Percentiles rank a stretch among this genome's conserved stretches.
Conservation (phyloP, 2,113 vertebrate genomes). For the Daboia siamensis region DNA sequence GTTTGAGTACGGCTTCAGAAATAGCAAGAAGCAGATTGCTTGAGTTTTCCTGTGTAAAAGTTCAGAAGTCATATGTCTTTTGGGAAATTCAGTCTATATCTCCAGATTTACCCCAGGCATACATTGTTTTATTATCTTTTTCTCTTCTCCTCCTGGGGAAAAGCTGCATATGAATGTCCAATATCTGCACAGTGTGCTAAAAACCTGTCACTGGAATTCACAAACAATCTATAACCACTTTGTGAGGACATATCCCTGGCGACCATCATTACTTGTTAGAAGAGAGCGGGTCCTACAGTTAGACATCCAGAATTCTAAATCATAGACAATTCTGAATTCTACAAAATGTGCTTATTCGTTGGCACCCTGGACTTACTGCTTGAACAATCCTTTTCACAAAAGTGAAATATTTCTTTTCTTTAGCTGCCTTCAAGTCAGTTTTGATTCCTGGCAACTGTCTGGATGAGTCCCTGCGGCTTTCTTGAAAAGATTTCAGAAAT, state of each 20-base stretch:
- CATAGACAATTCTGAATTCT: neutral
- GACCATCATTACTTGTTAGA: neutral
- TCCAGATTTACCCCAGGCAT: neutral
- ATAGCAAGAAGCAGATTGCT: slow-evolving; percentile 32
- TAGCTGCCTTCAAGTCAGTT: neutral
- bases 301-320: neutral
- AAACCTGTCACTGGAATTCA: neutral
- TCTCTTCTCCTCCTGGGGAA: neutral
- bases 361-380: neutral
- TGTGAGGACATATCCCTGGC: neutral
- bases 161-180: neutral
- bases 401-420: neutral
- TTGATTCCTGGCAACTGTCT: neutral
- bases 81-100: slow-evolving; percentile 23
- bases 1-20: slow-evolving; percentile 16
- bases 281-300: neutral
- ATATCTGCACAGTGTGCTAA: neutral
- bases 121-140: slow-evolving; percentile 8
- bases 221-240: neutral
- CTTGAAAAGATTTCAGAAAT: neutral
- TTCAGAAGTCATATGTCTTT: slow-evolving; percentile 15
- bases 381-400: neutral
- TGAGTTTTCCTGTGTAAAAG: slow-evolving; percentile 9
- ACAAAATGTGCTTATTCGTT: neutral
- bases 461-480: neutral